Conservation (phyloP, 1,140 invertebrate genomes). For the Dysdera silvatica region DNA sequence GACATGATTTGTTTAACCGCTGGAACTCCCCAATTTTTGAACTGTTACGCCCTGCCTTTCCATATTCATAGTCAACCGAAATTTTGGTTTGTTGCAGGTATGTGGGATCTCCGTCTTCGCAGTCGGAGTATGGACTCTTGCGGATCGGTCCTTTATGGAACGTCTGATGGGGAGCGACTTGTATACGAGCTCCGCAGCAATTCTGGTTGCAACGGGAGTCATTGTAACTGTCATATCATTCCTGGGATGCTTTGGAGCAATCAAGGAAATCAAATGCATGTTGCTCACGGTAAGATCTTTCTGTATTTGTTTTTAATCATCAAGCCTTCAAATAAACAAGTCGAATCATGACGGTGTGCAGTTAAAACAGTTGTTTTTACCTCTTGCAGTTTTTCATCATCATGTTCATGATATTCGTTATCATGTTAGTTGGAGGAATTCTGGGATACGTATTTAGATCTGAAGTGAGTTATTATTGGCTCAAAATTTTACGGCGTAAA, state of each 20-base stretch:
- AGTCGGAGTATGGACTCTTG: conserved; percentile 69
- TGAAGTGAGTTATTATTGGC: conserved; percentile 32
- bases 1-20: too few relatives aligned
- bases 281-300: conserved; percentile 59
- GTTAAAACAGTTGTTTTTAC: conserved; percentile 36
- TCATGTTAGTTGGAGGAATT: conserved; percentile 77
- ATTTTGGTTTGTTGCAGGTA: conserved; percentile 54
- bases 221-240: conserved; percentile 75
- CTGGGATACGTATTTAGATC: conserved; percentile 76
- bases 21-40: too few relatives aligned
- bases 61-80: too few relatives aligned
- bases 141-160: conserved; percentile 71
- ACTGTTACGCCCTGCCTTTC: too few relatives aligned
- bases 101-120: conserved; percentile 66
- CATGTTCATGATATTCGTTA: conserved; percentile 74
- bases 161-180: conserved; percentile 49
- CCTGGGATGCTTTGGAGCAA: conserved; percentile 75
- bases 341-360: too few relatives aligned
- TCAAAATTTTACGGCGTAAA: not conserved
- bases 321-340: too few relatives aligned
- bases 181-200: conserved; percentile 38
- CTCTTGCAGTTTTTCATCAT: conserved; percentile 75
- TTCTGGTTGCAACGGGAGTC: conserved; percentile 67
- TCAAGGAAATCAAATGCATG: conserved; percentile 70
- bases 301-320: not conserved